phyloP scores from a whole-genome alignment of 2,113 vertebrate genomes.

The Melozone crissalis region DNA sequence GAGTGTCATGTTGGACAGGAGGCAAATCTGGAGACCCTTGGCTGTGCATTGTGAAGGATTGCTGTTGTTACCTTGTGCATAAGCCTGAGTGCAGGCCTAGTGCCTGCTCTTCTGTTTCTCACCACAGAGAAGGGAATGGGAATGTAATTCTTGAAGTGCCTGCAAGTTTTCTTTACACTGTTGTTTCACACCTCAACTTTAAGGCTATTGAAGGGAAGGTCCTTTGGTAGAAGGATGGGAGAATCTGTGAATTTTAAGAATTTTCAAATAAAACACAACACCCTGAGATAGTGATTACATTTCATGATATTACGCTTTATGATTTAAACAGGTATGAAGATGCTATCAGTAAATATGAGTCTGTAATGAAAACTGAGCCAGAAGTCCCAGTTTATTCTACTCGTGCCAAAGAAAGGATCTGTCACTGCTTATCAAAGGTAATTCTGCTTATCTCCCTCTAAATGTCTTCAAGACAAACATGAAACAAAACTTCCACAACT shows the following conservation, averaged over 20 bases:
- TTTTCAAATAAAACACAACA: background rate
- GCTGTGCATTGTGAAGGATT: background rate
- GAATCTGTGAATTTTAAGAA: background rate
- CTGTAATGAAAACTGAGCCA: conserved; percentile 90
- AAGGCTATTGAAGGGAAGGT: background rate
- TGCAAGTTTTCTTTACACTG: background rate
- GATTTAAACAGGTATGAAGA: conserved; percentile 84
- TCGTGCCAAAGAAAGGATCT: conserved; percentile 91
- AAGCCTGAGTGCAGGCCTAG: background rate
- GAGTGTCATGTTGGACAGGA: background rate
- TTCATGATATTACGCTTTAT: background rate
- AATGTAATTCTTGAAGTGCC: background rate
- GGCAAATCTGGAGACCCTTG: background rate
- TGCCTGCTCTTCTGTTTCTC: background rate
- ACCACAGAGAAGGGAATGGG: background rate
- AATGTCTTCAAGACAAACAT: background rate
- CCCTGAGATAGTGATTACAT: background rate
- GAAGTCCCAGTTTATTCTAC: conserved; percentile 78
- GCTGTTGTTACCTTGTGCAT: accelerated
- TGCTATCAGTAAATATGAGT: conserved; percentile 87
- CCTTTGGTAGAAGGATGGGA: background rate
- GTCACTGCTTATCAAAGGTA: conserved; percentile 92
- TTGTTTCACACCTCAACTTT: background rate
- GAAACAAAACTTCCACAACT: background rate
- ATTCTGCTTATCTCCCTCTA: background rate